Base-by-base conservation (phyloP, 2,888 invertebrate species). In the Eupithecia dodoneata region DNA sequence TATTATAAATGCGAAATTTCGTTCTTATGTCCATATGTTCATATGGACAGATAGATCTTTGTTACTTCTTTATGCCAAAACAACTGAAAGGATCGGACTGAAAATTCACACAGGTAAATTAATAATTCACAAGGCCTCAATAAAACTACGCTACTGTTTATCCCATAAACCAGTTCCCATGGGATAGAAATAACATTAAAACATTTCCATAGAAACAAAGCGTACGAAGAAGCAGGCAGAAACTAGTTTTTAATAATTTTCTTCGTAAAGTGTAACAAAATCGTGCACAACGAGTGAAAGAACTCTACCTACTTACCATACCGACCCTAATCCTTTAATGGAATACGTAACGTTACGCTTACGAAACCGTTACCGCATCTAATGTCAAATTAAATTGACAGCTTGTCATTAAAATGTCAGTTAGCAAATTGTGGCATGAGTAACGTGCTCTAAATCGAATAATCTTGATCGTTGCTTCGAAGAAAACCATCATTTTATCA, bases 391-490 rank as follows among this genome's bases (percentile, higher is more conserved):
- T 42, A 15, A 42, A 41, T 42, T 42, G 66, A 66, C 66, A 66
- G 66, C 66, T 42, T 42, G 66, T 66, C 42, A 66, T 42, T 66
- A 15, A 66, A 69, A 45, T 69, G 67, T 69, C 67, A 69, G 45
- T 69, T 10, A 10, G n/a, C 1, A 44, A 67, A 41, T 67, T 67
- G 66, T 44, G 13, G 7, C n/a, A 44, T 10, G 44, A 67, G 65
- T 65, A 41, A 67, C 30, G 42, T 44, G n/a, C 6, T 66, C 67
- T 18, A n/a, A 44, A n/a, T 69, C 45, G 67, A 69, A 67, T 41
- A 67, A 69, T 44, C 67, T 42, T 44, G 15, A 69, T 69, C 67
- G 15, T 44, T 45, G 44, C 67, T 69, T 69, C 45, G 67, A 63
- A 63, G 18, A 63, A 63, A 30, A 18, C 55, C n/a, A 59, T 59